Evolutionary conservation across 2,888 invertebrate genomes (phyloP).

Genomic region (Spatulosminthurus flaviceps): DNA sequence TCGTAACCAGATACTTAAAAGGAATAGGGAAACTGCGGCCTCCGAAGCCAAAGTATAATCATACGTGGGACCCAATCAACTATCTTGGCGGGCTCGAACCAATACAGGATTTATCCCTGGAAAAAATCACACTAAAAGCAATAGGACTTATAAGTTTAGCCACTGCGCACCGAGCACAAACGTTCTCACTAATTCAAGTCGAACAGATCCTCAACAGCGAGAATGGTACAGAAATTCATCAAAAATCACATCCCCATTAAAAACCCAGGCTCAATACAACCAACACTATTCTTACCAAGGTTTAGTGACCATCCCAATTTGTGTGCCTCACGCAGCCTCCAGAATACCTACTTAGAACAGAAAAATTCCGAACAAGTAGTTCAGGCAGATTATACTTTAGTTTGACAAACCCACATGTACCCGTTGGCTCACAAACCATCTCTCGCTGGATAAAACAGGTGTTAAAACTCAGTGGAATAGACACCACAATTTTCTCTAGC

Average conservation of each 20-base stretch:
- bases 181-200: slow-evolving; percentile 34
- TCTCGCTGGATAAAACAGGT: slow-evolving; percentile 29
- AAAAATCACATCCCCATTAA: too few species aligned
- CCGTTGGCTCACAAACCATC: not conserved
- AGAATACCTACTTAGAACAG: too few species aligned
- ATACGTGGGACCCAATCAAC: slow-evolving; percentile 41
- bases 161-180: slow-evolving; percentile 49
- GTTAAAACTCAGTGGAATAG: not conserved
- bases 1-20: slow-evolving; percentile 34
- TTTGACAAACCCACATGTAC: not conserved
- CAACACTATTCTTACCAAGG: too few species aligned
- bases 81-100: not conserved
- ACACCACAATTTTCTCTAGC: not conserved
- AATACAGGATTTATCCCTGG: not conserved
- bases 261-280: too few species aligned
- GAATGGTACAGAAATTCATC: slow-evolving; percentile 10
- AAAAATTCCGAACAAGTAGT: too few species aligned
- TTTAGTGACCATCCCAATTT: too few species aligned
- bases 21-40: slow-evolving; percentile 38
- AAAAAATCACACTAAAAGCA: slow-evolving; percentile 29
- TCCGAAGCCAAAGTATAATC: slow-evolving; percentile 35
- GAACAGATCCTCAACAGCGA: slow-evolving; percentile 5
- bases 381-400: too few species aligned
- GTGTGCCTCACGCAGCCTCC: too few species aligned
- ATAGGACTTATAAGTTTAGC: slow-evolving; percentile 34